A percentile compares a stretch with the other conserved stretches of the same genome.
phyloP scores from a whole-genome alignment of 2,888 invertebrate genomes.

The Eupithecia exiguata region DNA sequence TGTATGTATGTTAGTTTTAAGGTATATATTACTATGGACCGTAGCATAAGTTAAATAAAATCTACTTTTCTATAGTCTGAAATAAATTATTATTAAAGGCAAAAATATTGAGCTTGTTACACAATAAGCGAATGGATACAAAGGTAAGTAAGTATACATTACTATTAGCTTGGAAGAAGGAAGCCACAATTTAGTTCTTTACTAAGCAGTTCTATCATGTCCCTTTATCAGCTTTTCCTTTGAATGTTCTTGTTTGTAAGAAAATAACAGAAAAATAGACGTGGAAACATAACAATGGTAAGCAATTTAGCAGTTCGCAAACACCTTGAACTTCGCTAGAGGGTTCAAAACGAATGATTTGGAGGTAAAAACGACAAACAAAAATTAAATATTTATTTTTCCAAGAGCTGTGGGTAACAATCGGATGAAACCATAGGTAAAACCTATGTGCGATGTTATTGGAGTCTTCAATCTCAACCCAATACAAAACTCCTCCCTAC shows the following conservation, averaged over 20 bases:
- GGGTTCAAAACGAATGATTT: neutral
- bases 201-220: conserved; percentile 1
- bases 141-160: neutral
- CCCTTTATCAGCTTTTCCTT: neutral
- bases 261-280: conserved; percentile 21
- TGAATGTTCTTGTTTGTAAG: conserved; percentile 13
- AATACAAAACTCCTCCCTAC: neutral
- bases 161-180: neutral
- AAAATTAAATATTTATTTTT: neutral
- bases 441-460: neutral
- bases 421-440: neutral
- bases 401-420: neutral
- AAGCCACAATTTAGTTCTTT: neutral
- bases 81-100: too few species aligned
- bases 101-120: neutral
- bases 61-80: too few species aligned
- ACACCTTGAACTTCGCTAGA: conserved; percentile 18
- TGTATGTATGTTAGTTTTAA: too few species aligned
- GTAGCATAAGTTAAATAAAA: too few species aligned
- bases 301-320: conserved; percentile 12
- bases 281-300: conserved; percentile 18
- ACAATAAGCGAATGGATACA: neutral
- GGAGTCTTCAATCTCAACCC: neutral
- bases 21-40: too few species aligned
- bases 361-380: neutral